A percentile compares a stretch with the other conserved stretches of the same genome.
Conservation (phyloP, 2,888 invertebrate genomes). For the Arge pagana region DNA sequence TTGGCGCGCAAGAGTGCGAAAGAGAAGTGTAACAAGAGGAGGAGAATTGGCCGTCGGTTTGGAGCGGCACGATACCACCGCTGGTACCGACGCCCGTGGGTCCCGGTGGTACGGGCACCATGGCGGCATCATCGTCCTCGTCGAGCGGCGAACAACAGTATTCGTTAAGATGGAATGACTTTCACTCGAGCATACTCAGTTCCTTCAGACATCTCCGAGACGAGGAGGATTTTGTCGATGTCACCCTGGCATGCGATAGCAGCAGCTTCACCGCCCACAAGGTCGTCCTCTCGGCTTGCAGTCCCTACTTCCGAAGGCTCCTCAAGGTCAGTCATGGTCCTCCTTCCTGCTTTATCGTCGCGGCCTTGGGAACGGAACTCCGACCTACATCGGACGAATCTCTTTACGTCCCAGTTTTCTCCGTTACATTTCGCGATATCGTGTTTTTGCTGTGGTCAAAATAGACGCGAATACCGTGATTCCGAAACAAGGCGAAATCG, state of each 20-base stretch:
- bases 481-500: no score
- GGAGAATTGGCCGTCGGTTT: no score
- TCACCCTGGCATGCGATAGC: conserved; percentile 89
- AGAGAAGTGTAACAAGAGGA: no score
- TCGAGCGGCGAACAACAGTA: conserved; percentile 78
- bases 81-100: conserved; percentile 60
- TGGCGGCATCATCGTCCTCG: conserved; percentile 57
- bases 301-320: conserved; percentile 87
- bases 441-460: not conserved
- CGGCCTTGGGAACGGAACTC: not conserved
- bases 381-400: not conserved
- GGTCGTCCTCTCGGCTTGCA: conserved; percentile 89
- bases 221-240: conserved; percentile 92
- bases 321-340: conserved; percentile 65
- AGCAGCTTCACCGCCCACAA: conserved; percentile 90
- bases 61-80: conserved; percentile 58
- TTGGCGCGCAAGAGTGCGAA: no score
- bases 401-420: not conserved
- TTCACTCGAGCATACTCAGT: conserved; percentile 87
- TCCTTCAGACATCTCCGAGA: conserved; percentile 87
- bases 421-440: not conserved
- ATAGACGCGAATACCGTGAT: no score
- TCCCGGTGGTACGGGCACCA: conserved; percentile 58
- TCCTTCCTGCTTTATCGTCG: not conserved
- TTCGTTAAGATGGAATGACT: conserved; percentile 93